These are phyloP conservation scores for Henricia sp. DNA, from an alignment of 53 echinoderm and acorn worm species.

Conservation along the genomic window DNA sequence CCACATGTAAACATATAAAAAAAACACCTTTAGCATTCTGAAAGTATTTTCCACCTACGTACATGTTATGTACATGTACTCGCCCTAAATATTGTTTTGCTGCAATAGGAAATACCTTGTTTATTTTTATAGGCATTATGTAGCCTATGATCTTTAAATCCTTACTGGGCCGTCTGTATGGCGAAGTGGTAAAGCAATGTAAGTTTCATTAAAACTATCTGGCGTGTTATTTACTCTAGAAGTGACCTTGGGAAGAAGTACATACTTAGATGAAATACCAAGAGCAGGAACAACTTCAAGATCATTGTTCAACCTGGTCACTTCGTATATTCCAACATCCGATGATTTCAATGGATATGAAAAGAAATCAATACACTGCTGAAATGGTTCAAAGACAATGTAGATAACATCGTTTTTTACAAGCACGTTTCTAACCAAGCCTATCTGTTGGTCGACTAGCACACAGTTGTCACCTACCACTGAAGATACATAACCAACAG, in stretches of 20 bases:
- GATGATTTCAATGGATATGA: conserved; percentile 20
- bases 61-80: too few species aligned
- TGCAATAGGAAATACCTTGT: too few species aligned
- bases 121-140: too few species aligned
- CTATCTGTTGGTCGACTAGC: conserved; percentile 21
- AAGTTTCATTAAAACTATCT: too few species aligned
- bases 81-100: too few species aligned
- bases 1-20: too few species aligned
- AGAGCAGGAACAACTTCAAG: neutral
- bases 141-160: too few species aligned
- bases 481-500: neutral
- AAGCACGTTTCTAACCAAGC: conserved; percentile 20
- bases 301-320: neutral
- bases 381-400: conserved; percentile 23
- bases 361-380: conserved; percentile 12
- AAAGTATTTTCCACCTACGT: too few species aligned
- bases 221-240: too few species aligned
- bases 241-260: conserved; percentile 53
- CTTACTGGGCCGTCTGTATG: too few species aligned
- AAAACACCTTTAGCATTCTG: too few species aligned
- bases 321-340: conserved; percentile 20
- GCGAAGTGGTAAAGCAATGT: too few species aligned
- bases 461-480: conserved; percentile 28
- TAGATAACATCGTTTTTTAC: neutral
- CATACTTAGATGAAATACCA: conserved; percentile 16